Evolutionary conservation across 37 sponge, comb jelly and placozoan genomes (phyloP).

Genomic region (Chondrilla cf. caribensis): DNA sequence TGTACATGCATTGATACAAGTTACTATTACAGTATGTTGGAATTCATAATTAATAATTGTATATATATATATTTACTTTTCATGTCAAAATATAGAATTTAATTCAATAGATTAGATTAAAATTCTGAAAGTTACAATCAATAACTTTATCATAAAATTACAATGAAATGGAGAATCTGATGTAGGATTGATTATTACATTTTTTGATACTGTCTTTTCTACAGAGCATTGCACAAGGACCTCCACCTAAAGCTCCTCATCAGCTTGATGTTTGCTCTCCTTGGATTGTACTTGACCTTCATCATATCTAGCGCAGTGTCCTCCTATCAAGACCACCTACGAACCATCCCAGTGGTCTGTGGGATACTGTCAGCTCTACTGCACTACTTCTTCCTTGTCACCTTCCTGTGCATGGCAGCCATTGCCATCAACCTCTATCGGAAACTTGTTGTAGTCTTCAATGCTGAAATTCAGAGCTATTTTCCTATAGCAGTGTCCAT

Average conservation of each 20-base stretch:
- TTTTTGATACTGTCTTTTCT: background rate
- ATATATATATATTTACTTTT: too few species aligned
- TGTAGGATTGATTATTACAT: too few species aligned
- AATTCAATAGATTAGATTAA: too few species aligned
- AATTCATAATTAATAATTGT: too few species aligned
- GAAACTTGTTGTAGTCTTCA: slow-evolving; percentile 40
- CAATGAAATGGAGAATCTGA: too few species aligned
- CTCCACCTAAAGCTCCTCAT: slow-evolving; percentile 42
- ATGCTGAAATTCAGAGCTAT: slow-evolving; percentile 6
- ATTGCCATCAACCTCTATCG: slow-evolving; percentile 46
- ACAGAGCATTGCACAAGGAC: slow-evolving; percentile 36
- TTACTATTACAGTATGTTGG: too few species aligned
- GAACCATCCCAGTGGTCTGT: background rate
- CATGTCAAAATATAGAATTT: too few species aligned
- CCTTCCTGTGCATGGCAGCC: slow-evolving; percentile 42
- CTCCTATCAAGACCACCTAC: too few species aligned
- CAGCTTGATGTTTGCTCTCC: slow-evolving; percentile 49
- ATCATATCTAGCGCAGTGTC: background rate
- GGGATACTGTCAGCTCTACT: slow-evolving; percentile 22
- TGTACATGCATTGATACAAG: too few species aligned
- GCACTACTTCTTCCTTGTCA: slow-evolving; percentile 54
- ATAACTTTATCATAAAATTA: too few species aligned
- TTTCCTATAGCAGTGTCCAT: slow-evolving; percentile 22
- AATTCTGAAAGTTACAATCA: too few species aligned
- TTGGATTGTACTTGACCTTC: slow-evolving; percentile 41